Evolutionary conservation across 2,888 invertebrate species (phyloP), one percentile per base, ranked within the genome.

Genomic region (Polia nebulosa): DNA sequence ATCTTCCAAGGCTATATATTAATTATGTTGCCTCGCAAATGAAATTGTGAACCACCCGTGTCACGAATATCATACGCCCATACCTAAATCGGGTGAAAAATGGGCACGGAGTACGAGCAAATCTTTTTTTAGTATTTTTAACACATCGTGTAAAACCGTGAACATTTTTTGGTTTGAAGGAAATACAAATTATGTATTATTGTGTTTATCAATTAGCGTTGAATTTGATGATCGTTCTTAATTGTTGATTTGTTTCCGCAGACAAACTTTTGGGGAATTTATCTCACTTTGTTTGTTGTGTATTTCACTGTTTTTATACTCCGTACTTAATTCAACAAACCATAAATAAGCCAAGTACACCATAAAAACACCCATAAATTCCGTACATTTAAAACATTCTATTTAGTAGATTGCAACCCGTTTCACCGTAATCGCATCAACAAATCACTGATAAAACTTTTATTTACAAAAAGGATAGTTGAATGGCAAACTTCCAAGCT

Each of bases 401-500:
- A 63, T 73, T n/a, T 81, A 81, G 68, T 53, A 68, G 53, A 78
- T 81, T 76, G 68, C 67, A 67, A 36, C 22, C 53, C 49, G 51
- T 63, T 64, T 58, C 62, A 66, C 58, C 51, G 70, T 72, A 65
- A 75, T 76, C 72, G 61, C 61, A 56, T 64, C 59, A 75, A 83
- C 73, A 85, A 81, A 85, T 82, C 78, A 81, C 64, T 45, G 25
- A 60, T 64, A 72, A 72, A 76, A 62, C 45, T 75, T 84, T 76
- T 74, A 57, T 76, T 68, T 66, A 69, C 55, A 80, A 64, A 80
- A 73, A 83, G 66, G 66, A 82, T 76, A 78, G 81, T 80, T 82
- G 56, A 75, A 85, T 78, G 71, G 72, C 66, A 47, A 73, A 80
- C 78, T 80, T 79, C 80, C 68, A 79, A 83, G 64, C 71, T 79